Conservation (phyloP, 2,888 invertebrate species). For the Notodonta ziczac region DNA sequence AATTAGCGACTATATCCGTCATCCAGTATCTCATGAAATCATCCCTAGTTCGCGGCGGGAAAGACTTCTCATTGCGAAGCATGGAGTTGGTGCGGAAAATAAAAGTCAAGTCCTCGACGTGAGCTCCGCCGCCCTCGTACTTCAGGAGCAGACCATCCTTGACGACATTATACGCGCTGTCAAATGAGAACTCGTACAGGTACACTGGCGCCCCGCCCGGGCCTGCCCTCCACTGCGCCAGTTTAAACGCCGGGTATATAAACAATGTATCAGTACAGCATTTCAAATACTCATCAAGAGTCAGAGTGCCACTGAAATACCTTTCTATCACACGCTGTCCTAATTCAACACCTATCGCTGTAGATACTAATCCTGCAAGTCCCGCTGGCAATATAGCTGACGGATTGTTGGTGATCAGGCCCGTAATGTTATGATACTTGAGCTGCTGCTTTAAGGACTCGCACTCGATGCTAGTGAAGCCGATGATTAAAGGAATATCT, state of each 20-base stretch:
- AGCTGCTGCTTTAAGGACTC: constrained; percentile 22
- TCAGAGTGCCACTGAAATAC: constrained; percentile 35
- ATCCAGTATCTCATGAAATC: constrained; percentile 39
- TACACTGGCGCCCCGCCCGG: constrained; percentile 58
- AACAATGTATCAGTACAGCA: constrained; percentile 35
- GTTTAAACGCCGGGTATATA: constrained; percentile 42
- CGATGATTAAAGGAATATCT: constrained; percentile 42
- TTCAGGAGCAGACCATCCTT: constrained; percentile 46
- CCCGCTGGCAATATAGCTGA: constrained; percentile 47
- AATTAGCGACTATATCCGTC: constrained; percentile 31
- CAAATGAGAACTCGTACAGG: constrained; percentile 75
- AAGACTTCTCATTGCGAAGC: constrained; percentile 19
- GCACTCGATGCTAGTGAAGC: constrained; percentile 36
- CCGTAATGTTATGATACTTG: constrained; percentile 20
- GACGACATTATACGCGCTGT: constrained; percentile 64
- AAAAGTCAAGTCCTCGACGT: constrained; percentile 77
- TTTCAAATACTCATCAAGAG: constrained; percentile 25
- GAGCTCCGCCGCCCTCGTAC: constrained; percentile 54
- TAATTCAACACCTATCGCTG: constrained; percentile 13
- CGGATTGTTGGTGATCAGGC: constrained; percentile 22
- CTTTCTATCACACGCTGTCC: constrained; percentile 26
- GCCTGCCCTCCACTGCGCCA: constrained; percentile 34
- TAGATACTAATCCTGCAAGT: constrained; percentile 23
- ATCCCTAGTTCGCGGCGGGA: constrained; percentile 24
- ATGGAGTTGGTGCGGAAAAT: constrained; percentile 56